A percentile compares a stretch with the other conserved stretches of the same genome.
Evolutionary conservation across 1,140 invertebrate genomes (phyloP).

Genomic region (Platorchestia sp.): DNA sequence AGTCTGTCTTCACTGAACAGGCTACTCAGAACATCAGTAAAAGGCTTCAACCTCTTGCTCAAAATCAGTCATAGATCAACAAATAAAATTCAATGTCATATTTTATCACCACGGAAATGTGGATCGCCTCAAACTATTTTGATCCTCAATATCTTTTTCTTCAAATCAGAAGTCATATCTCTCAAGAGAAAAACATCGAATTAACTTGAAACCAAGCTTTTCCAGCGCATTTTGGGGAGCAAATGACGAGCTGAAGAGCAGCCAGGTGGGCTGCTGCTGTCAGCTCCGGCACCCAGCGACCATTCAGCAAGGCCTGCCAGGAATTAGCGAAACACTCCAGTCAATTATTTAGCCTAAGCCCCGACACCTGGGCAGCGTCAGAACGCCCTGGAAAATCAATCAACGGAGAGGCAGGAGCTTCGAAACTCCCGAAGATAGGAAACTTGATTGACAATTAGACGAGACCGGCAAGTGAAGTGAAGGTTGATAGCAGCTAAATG

Average conservation of each 20-base stretch:
- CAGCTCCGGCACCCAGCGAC: background rate
- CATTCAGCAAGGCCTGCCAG: background rate
- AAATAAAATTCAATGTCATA: background rate
- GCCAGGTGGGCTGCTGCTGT: background rate
- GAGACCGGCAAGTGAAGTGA: background rate
- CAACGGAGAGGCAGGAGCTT: background rate
- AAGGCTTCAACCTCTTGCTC: background rate
- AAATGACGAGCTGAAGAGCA: background rate
- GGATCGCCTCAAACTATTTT: background rate
- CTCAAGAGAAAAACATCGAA: background rate
- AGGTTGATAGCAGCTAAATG: background rate
- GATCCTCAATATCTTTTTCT: background rate
- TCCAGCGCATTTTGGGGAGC: background rate
- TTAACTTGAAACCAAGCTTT: background rate
- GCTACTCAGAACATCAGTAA: background rate
- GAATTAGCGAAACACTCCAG: background rate
- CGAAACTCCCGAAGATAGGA: background rate
- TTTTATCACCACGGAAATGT: background rate
- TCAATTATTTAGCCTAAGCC: background rate
- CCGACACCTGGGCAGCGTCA: background rate
- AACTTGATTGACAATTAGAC: constrained; percentile 1
- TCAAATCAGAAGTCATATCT: background rate
- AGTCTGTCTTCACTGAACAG: too few species aligned
- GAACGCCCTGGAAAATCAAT: background rate
- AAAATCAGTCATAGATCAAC: background rate